phyloP scores from a whole-genome alignment of 2,113 vertebrate genomes.

The Mus musculus region DNA sequence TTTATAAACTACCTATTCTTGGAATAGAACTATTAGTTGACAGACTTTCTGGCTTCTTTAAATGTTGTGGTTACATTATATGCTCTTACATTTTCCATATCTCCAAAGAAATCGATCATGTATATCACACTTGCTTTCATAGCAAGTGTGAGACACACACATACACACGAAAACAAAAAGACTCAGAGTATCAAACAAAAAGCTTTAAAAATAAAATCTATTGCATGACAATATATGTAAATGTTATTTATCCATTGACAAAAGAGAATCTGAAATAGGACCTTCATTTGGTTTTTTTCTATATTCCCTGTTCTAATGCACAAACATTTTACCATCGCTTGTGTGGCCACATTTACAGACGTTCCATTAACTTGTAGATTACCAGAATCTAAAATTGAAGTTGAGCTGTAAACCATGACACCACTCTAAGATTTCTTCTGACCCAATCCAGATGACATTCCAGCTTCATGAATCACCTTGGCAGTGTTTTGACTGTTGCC shows the following conservation, averaged over 20 bases:
- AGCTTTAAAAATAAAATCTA: background rate
- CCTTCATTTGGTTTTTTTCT: background rate
- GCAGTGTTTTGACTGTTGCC: constrained; percentile 81
- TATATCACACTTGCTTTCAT: background rate
- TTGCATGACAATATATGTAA: background rate
- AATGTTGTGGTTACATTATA: background rate
- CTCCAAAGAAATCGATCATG: constrained; percentile 11
- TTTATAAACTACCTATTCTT: background rate
- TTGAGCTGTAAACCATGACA: constrained; percentile 62
- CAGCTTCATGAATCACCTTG: constrained; percentile 76
- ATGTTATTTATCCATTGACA: constrained; percentile 8
- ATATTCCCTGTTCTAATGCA: constrained; percentile 45
- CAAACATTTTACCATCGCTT: constrained; percentile 45
- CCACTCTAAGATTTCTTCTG: constrained; percentile 66
- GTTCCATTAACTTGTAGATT: constrained; percentile 51
- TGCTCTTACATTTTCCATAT: constrained; percentile 26
- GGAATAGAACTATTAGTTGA: background rate
- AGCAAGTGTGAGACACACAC: background rate
- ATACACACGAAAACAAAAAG: background rate
- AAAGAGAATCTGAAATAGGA: constrained; percentile 41
- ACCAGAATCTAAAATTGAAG: constrained; percentile 62
- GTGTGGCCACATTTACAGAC: background rate
- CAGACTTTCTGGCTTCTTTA: constrained; percentile 10
- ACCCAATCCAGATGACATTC: constrained; percentile 75
- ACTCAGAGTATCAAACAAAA: background rate